Conservation (phyloP, 2,797 vertebrate species). For the Eupleurogrammus muticus region DNA sequence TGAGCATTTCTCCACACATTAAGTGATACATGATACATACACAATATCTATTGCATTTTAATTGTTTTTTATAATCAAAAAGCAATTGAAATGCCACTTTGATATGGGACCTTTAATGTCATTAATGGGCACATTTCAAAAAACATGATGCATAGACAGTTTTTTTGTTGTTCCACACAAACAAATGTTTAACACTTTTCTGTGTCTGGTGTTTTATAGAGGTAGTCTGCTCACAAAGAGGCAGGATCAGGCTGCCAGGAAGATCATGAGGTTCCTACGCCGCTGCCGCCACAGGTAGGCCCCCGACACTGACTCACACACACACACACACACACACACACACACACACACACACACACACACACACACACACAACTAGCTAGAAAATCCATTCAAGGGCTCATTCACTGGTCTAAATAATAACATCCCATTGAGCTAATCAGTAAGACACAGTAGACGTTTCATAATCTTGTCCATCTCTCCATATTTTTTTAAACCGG, state of each 20-base stretch:
- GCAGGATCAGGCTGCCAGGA: slow-evolving; percentile 99
- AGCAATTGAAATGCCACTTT: no score
- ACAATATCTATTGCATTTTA: no score
- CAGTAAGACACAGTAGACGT: slow-evolving; percentile 26
- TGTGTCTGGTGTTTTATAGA: slow-evolving; percentile 81
- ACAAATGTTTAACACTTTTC: background rate
- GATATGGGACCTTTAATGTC: no score
- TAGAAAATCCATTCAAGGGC: slow-evolving; percentile 14
- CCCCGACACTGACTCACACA: slow-evolving; percentile 29
- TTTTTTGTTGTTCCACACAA: background rate
- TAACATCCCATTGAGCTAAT: slow-evolving; percentile 40
- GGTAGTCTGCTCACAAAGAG: slow-evolving; percentile 98
- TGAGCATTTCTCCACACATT: no score
- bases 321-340: slow-evolving; percentile 11
- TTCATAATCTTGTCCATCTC: slow-evolving; percentile 23
- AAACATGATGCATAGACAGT: slow-evolving; percentile 9
- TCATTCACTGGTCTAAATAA: slow-evolving; percentile 18
- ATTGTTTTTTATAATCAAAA: no score
- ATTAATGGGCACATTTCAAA: slow-evolving; percentile 15
- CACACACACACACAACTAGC: slow-evolving; percentile 4
- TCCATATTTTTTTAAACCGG: slow-evolving; percentile 12
- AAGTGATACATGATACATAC: no score
- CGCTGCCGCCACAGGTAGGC: slow-evolving; percentile 98
- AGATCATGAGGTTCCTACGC: slow-evolving; percentile 99
- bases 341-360: slow-evolving; percentile 9